Evolutionary conservation across 2,888 invertebrate species (phyloP).

Genomic region (Aporophyla nigra): DNA sequence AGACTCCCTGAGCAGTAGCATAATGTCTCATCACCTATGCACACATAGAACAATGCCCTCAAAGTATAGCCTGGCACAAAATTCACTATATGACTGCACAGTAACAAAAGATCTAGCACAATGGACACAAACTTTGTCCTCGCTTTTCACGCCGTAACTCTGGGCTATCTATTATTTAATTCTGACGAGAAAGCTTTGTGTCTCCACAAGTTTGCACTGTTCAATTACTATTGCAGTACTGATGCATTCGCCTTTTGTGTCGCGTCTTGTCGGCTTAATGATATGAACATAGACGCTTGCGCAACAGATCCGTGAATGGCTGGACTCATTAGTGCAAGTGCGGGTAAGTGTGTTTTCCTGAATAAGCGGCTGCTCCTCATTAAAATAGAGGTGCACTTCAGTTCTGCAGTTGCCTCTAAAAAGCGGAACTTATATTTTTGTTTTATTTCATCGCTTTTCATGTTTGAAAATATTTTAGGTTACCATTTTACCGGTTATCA

Average conservation of each 20-base stretch:
- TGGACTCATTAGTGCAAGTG: conserved; percentile 48
- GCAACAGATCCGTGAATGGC: conserved; percentile 36
- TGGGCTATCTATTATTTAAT: conserved; percentile 71
- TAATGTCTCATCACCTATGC: conserved; percentile 13
- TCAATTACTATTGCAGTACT: conserved; percentile 57
- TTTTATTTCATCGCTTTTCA: neutral
- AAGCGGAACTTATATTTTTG: conserved; percentile 13
- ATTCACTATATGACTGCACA: conserved; percentile 66
- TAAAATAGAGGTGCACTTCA: conserved; percentile 38
- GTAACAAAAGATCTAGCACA: conserved; percentile 69
- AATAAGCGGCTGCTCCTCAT: conserved; percentile 34
- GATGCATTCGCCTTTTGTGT: conserved; percentile 53
- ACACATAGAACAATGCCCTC: conserved; percentile 44
- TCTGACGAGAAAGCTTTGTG: conserved; percentile 55
- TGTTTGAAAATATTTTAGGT: neutral
- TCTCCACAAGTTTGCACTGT: conserved; percentile 60
- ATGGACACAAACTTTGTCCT: conserved; percentile 67
- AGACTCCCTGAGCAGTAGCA: neutral
- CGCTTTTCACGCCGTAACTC: conserved; percentile 44
- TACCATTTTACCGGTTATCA: no score
- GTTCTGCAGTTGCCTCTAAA: conserved; percentile 34
- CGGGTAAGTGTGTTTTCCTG: conserved; percentile 7
- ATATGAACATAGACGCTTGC: conserved; percentile 43
- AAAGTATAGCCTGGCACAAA: conserved; percentile 49
- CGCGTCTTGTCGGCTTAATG: conserved; percentile 44